Base-by-base conservation (phyloP, 1,140 invertebrate genomes). In the Drosophila ironensis region DNA sequence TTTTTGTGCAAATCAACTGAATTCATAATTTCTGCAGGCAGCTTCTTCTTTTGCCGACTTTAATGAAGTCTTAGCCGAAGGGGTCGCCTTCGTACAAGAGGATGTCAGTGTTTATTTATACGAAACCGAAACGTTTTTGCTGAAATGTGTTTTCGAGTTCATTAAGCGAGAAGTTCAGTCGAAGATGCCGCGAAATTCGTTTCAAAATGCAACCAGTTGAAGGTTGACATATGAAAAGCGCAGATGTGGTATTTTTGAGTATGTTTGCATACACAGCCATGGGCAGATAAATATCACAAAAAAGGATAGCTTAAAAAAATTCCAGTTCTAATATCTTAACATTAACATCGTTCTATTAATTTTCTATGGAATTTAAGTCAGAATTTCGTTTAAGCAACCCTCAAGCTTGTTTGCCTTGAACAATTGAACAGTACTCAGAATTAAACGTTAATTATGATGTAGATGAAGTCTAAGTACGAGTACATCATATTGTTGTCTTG, bases 1-100 rank as follows among this genome's bases (percentile, higher is more conserved):
- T 82, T n/a, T n/a, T n/a, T n/a, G n/a, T n/a, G 74, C 74, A 84
- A 82, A 86, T 84, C 74, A 84, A 71, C 73, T 60, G 64, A 50
- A 30, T 72, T 78, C 80, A 78, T 78, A 77, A 84, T 77, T 61
- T 57, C 41, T 54, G 71, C 60, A 24, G 35, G 37, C 66, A 50
- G 66, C 42, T 67, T 48, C 41, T 33, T 72, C 42, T 67, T 48
- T 46, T 33, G 41, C 50, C 35, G 37, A 57, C 40, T 53, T 73
- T 78, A 81, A 76, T 76, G 51, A 75, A 81, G 66, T 60, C 72
- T 46, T 30, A 37, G 59, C 59, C 45, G 11, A 47, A 66, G 69
- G 69, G 72, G 51, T n/a, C 19, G 40, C 4, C n/a, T n/a, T 40
- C 33, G 46, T 20, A 22, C 48, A 71, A 71, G 80, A 84, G 78